Base-by-base conservation (phyloP, 2,888 invertebrate genomes). In the Xanthia icteritia region DNA sequence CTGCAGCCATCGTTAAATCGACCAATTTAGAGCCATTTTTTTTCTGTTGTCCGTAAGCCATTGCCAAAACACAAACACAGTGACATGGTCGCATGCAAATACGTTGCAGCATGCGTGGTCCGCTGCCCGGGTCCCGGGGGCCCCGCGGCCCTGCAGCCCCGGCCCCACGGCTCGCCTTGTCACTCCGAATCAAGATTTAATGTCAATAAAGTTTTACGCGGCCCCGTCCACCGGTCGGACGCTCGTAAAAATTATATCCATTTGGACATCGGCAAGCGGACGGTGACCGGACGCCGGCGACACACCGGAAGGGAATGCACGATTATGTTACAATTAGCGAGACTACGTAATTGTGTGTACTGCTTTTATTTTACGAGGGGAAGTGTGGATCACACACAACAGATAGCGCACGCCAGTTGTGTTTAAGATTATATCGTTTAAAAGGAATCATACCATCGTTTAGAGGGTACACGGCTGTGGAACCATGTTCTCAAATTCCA, bases 151-250 rank as follows among this genome's bases (percentile, higher is more conserved):
- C 31, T 2, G 48, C 9, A 2, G 60, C 36, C 56, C 74, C 65
- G 56, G 66, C n/a, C 27, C 51, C 83, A 75, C 74, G 77, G 58
- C 58, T 17, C 60, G 58, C 73, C 82, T 63, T 83, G 83, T 84
- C 89, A 80, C 80, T 78, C 77, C 74, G 84, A 87, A 91, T 90
- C 90, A 90, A 89, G 89, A 90, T 92, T 92, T 90, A 91, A 89
- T 89, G 89, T 86, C 91, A 89, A 90, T 92, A 92, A 92, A 91
- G 86, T 89, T 89, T 87, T 65, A 91, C 85, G 88, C 86, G 75
- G 67, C 70, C 61, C n/a, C 31, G 54, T 58, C 45, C 72, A 61
- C 51, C 54, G 67, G 48, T 60, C 74, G 61, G 63, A 39, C 69
- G 85, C 81, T 88, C 90, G 87, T 90, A 87, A 89, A 91, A 90